These are phyloP conservation scores for Acrobasis consociella DNA, from an alignment of 2,888 invertebrate genomes.

Conservation along the genomic window DNA sequence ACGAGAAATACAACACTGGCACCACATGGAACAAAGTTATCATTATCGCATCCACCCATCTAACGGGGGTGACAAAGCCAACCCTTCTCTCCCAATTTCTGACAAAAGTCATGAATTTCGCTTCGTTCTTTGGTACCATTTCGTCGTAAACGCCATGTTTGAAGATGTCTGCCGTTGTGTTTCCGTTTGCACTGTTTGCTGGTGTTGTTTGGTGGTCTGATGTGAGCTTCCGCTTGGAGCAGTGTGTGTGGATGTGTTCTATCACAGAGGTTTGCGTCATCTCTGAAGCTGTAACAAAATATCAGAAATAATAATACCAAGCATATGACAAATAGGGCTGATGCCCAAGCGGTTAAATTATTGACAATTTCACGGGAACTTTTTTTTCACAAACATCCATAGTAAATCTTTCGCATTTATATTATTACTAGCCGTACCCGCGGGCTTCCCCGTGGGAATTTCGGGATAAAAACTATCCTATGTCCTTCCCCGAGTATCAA, in stretches of 20 bases:
- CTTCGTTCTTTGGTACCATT: slow-evolving; percentile 48
- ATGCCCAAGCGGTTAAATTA: too few species aligned
- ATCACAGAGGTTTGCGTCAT: slow-evolving; percentile 48
- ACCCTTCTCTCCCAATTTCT: slow-evolving; percentile 61
- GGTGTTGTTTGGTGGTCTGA: neutral
- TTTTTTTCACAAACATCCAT: too few species aligned
- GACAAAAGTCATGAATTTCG: slow-evolving; percentile 46
- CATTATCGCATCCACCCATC: slow-evolving; percentile 84
- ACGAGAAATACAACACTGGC: slow-evolving; percentile 58
- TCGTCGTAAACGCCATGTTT: slow-evolving; percentile 44
- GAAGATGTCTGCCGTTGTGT: slow-evolving; percentile 28
- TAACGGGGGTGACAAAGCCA: slow-evolving; percentile 83
- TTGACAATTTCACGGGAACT: too few species aligned
- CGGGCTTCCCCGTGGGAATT: too few species aligned
- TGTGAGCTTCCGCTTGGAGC: slow-evolving; percentile 37
- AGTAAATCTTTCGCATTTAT: too few species aligned
- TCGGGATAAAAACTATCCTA: too few species aligned
- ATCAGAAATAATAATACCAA: neutral
- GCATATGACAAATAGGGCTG: too few species aligned
- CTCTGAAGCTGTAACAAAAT: slow-evolving; percentile 35
- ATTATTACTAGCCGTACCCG: too few species aligned
- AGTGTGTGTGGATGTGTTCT: slow-evolving; percentile 25
- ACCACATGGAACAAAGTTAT: slow-evolving; percentile 73
- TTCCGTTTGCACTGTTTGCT: slow-evolving; percentile 30
- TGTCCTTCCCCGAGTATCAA: too few species aligned